Evolutionary conservation across 1,140 invertebrate genomes (phyloP), one percentile per base, ranked within the genome.

Genomic region (Drosophila tani): DNA sequence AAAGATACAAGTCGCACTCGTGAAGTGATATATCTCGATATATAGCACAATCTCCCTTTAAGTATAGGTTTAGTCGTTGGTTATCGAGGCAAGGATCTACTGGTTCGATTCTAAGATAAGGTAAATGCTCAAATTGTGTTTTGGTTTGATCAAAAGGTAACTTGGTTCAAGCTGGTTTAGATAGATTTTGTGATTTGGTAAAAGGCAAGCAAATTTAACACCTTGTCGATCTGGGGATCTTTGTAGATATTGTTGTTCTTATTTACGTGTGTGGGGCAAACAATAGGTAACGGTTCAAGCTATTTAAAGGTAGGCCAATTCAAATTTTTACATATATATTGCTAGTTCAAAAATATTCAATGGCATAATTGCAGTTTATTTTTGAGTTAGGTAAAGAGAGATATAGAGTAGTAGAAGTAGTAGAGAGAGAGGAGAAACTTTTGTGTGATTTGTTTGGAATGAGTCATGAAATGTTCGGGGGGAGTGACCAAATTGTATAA

Each of bases 1-100:
- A 95, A 93, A 95, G 94, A 93, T 79, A 93, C 53, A 64, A 53
- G 12, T 69, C 11, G 6, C 8, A 53, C 62, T 40, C 35, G 51
- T 19, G 9, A 47, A 53, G 46, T 40, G 49, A 11, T n/a, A 29
- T 9, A 29, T 38, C 6, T 19, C 0, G 32, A 19, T 40, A 21
- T 19, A 8, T 11, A 12, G 5, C 21, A 43, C 17, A 43, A 46
- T 50, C 29, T 41, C 57, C 15, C 49, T 49, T 40, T 75, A 6
- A 27, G 15, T 21, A 45, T n/a, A 40, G 35, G 19, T 24, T 56
- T 24, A 19, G n/a, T 66, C 7, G 43, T 45, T 21, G 57, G 24
- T 66, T 53, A 47, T 53, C 71, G 58, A 74, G 45, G 50, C 63
- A 51, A 70, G 53, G 45, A 50, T 21, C 56, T 51, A 69, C 64